Evolutionary conservation across 35 echinoderm and acorn worm species (phyloP), one percentile per base, ranked within the genome.

Genomic region (Acanthaster planci): DNA sequence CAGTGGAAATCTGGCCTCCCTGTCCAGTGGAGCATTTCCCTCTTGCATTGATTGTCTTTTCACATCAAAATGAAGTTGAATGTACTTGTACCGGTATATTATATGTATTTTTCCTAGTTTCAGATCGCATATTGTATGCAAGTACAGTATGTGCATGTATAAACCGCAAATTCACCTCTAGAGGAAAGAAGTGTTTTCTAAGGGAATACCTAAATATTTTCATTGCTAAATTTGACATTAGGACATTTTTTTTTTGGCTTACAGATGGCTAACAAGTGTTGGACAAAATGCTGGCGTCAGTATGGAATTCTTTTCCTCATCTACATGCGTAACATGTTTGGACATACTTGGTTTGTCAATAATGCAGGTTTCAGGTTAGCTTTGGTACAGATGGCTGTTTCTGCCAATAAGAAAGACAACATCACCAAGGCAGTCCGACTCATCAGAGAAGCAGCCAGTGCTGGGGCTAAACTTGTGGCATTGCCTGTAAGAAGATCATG

Each of bases 371-470:
- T 97, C 32, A 84, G 91, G 54, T 52, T 97, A 18, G 95, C 87
- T 7, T 52, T 90, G 16, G 80, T 97, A 37, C 95, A 97, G 85
- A 86, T 97, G 52, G 95, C 95, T 34, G 95, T 97, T 8, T 84
- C 87, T 32, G 91, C 87, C 44, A 97, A 91, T 52, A 97, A 97
- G 42, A 47, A 76, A 18, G 87, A 90, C 37, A 97, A 93, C 80
- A 27, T 97, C 15, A 80, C 64, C 67, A 89, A 79, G 51, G 95
- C 95, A 55, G 55, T 52, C 6, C 42, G 64, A 47, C 76, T 93
- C 30, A 82, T 97, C 23, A 81, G 60, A 16, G 87, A 93, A 78
- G 95, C 95, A 59, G 91, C 90, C 6, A 84, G 84, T 72, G 75
- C 76, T n/a, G 95, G 95, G 40, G 95, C 95, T 8, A 97, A 91